Evolutionary conservation across 2,113 vertebrate genomes (phyloP), one percentile per base, ranked within the genome.

Genomic region (Chloroceryle aenea): DNA sequence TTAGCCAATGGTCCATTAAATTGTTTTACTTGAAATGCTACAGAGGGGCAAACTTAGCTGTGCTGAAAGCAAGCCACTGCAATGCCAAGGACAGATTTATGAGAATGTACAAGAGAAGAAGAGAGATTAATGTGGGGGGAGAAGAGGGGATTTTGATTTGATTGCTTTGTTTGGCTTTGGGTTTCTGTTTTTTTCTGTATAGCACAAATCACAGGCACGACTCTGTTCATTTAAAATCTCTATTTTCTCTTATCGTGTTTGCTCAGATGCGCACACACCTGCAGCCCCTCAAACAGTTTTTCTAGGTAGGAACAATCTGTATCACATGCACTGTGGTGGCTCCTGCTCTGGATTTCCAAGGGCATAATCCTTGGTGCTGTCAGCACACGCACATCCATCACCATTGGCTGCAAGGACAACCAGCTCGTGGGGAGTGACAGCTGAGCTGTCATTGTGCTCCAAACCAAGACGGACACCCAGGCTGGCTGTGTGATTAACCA

Each of bases 371-470:
- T 91, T 72, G 62, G 97, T 97, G 91, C 97, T 71, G 40, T 97
- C 92, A 38, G 97, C 69, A 32, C 71, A 90, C 50, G 97, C 45
- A 32, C 96, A 98, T 27, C 98, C 98, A 3, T 95, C 23, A 7
- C 87, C 92, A 87, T 98, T 97, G 5, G 97, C 98, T 18, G 84
- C 92, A 5, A 82, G 96, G 61, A 97, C 76, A 38, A 96, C 52
- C 4, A 2, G 27, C 50, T 97, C 71, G 6, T 95, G 95, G 6
- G 87, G 80, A 30, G 96, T 82, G 50, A 98, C 95, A 10, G 91
- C 94, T 36, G 97, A 98, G 96, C 73, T 96, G 97, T 73, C 97
- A 52, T 59, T 97, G 96, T 10, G 86, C 89, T 93, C 69, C 85
- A 10, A 98, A 97, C 98, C 96, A 72, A 66, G 94, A 87, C 0